phyloP scores from a whole-genome alignment of 2,888 invertebrate genomes.

The Sinohyriopsis cumingii region DNA sequence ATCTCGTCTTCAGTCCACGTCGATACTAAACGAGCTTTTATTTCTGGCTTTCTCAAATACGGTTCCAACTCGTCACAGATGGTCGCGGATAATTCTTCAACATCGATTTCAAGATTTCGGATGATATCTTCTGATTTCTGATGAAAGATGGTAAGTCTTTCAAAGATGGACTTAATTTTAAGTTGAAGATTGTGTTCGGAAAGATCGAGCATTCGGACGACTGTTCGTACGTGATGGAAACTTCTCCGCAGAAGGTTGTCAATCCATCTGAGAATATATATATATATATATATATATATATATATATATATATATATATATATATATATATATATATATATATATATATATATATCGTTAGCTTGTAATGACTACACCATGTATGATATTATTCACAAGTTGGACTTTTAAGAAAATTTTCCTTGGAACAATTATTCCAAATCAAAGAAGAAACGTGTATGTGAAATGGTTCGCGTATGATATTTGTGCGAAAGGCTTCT shows the following conservation, averaged over 20 bases:
- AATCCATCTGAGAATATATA: constrained; percentile 48
- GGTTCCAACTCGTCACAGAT: constrained; percentile 25
- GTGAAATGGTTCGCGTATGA: too few species aligned
- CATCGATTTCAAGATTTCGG: constrained; percentile 16
- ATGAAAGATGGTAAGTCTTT: constrained; percentile 36
- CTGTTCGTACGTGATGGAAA: constrained; percentile 44
- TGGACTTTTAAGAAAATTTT: too few species aligned
- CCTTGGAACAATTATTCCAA: too few species aligned
- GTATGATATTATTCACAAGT: too few species aligned
- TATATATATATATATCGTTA: too few species aligned
- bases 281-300: too few species aligned
- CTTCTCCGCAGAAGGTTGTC: constrained; percentile 48
- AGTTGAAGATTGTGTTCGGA: constrained; percentile 41
- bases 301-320: too few species aligned
- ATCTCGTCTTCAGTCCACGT: constrained; percentile 39
- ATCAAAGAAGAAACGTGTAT: too few species aligned
- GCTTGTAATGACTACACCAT: too few species aligned
- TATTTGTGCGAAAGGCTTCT: too few species aligned
- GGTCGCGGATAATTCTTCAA: constrained; percentile 25
- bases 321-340: too few species aligned
- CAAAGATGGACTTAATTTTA: constrained; percentile 25
- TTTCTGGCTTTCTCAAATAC: constrained; percentile 25
- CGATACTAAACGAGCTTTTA: constrained; percentile 27
- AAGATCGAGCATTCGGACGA: constrained; percentile 42
- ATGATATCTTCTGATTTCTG: constrained; percentile 32